Evolutionary conservation across 2,888 invertebrate species (phyloP), one percentile per base, ranked within the genome.

Genomic region (Portevinia maculata): DNA sequence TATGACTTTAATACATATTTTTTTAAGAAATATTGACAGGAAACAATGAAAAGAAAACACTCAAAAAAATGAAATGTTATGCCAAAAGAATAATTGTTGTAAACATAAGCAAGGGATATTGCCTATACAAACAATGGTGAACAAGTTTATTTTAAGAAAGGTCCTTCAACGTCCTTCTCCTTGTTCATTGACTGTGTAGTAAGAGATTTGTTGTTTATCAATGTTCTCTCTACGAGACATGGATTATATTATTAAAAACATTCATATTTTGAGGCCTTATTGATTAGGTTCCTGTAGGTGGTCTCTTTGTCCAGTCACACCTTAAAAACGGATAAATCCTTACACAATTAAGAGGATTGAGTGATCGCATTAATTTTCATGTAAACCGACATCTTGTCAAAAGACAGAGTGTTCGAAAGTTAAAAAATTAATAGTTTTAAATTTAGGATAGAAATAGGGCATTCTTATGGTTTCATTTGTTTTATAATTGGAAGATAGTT

Each of bases 31-130:
- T 59, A 64, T 64, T 70, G 57, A 50, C 50, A 21, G 48, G 50
- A 11, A 17, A 7, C 17, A 44, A 11, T 9, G 60, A 60, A 53
- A 76, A 74, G 30, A 19, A 60, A 55, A 44, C 19, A 65, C 75
- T 57, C 46, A 65, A n/a, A n/a, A n/a, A n/a, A n/a, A n/a, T 65
- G 78, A 84, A 84, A 79, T 79, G 65, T 60, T 17, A 84, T 75
- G 70, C 84, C 64, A 46, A 64, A 75, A 79, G 79, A 76, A 81
- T 84, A 85, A 84, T 81, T 79, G 73, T 73, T 85, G 85, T 84
- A 84, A 84, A 81, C 71, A 84, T 62, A 84, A 78, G 67, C 59
- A 73, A 59, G 21, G 60, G 76, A 65, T 59, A 69, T 78, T 71
- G 84, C 79, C 84, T 79, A 84, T 84, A 52, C 74, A 84, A 53